Conservation (phyloP, 2,888 invertebrate genomes). For the Torymus aiolomorphi region DNA sequence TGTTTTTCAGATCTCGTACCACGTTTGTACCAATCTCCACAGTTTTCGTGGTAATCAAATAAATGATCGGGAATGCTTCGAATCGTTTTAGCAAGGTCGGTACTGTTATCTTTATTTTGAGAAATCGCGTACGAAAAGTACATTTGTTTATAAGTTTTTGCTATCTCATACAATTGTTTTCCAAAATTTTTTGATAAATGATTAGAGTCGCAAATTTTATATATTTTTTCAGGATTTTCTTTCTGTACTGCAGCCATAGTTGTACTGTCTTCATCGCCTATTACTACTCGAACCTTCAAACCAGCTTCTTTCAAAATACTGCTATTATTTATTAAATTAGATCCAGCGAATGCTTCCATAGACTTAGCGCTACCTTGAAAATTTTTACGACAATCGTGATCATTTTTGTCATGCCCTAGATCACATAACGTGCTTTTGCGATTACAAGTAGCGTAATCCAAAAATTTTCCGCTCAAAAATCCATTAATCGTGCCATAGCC, state of each 20-base stretch:
- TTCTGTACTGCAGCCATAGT: slow-evolving; percentile 59
- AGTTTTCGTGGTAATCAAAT: slow-evolving; percentile 57
- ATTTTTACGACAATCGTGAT: too few relatives aligned
- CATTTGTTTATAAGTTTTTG: slow-evolving; percentile 37
- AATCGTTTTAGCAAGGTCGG: background rate
- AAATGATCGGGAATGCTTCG: slow-evolving; percentile 45
- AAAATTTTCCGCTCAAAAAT: slow-evolving; percentile 60
- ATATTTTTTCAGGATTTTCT: background rate
- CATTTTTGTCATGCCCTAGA: slow-evolving; percentile 51
- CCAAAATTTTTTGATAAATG: slow-evolving; percentile 45
- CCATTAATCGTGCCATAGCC: slow-evolving; percentile 62
- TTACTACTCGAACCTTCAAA: too few relatives aligned
- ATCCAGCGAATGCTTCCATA: slow-evolving; percentile 52
- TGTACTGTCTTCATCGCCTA: slow-evolving; percentile 51
- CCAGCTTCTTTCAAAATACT: background rate
- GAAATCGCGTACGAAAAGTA: background rate
- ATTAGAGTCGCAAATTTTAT: slow-evolving; percentile 18
- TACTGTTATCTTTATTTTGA: background rate
- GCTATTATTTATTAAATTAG: slow-evolving; percentile 16
- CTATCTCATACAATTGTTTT: slow-evolving; percentile 33
- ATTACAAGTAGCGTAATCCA: slow-evolving; percentile 61
- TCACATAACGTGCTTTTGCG: slow-evolving; percentile 61
- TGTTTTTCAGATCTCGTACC: background rate
- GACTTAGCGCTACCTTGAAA: slow-evolving; percentile 38
- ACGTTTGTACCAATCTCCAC: slow-evolving; percentile 55